Percentiles rank a stretch among this genome's conserved stretches.
These are phyloP conservation scores for Euwallacea fornicatus DNA, from an alignment of 1,140 invertebrate genomes.

Conservation along the genomic window DNA sequence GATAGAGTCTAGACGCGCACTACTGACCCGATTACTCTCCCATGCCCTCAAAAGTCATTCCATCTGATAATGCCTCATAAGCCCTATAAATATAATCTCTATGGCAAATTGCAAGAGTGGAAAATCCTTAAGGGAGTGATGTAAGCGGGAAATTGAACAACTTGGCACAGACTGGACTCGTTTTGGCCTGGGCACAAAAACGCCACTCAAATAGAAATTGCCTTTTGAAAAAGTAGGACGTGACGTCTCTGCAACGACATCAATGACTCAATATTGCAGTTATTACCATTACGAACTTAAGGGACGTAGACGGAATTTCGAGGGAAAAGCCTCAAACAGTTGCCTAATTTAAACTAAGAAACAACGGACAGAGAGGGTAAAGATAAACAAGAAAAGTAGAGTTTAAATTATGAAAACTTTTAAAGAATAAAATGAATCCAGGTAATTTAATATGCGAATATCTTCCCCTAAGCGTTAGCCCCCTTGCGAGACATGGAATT, in stretches of 20 bases:
- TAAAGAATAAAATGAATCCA: too few relatives aligned
- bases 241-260: neutral
- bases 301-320: too few relatives aligned
- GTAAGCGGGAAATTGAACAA: slow-evolving; percentile 12
- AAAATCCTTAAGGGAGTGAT: slow-evolving; percentile 9
- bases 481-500: too few relatives aligned
- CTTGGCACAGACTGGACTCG: slow-evolving; percentile 9
- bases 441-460: too few relatives aligned
- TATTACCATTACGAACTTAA: neutral
- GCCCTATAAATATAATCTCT: slow-evolving; percentile 4
- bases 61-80: neutral
- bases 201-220: slow-evolving; percentile 11
- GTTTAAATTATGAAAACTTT: too few relatives aligned
- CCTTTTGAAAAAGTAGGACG: slow-evolving; percentile 8
- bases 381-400: too few relatives aligned
- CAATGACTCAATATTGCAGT: slow-evolving; percentile 1
- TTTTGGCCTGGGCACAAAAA: slow-evolving; percentile 5
- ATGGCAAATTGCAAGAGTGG: slow-evolving; percentile 8
- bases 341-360: too few relatives aligned
- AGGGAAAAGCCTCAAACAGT: too few relatives aligned
- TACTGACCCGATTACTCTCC: neutral
- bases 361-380: too few relatives aligned
- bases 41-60: neutral
- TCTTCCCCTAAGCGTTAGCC: too few relatives aligned
- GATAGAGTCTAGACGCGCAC: neutral